A percentile compares a stretch with the other conserved stretches of the same genome.
These are phyloP conservation scores for Sylvilagus floridanus DNA, from an alignment of 2,797 vertebrate species.

Conservation along the genomic window DNA sequence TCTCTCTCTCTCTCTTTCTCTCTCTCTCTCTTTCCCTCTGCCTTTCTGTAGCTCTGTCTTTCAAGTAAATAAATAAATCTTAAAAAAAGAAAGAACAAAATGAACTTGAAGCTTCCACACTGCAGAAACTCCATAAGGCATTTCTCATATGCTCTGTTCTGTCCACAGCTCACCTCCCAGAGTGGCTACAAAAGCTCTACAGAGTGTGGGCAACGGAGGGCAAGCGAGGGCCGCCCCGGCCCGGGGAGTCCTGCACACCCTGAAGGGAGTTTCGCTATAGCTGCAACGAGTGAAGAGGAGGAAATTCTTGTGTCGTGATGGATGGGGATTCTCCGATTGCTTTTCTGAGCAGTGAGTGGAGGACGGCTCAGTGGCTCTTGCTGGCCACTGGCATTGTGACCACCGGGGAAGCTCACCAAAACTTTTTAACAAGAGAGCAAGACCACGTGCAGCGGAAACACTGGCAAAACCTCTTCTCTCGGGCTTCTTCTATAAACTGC, in stretches of 20 bases:
- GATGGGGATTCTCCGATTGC: too few relatives aligned
- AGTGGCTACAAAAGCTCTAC: not conserved
- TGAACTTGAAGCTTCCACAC: not conserved
- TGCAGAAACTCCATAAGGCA: not conserved
- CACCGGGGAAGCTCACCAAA: not conserved
- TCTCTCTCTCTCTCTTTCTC: too few relatives aligned
- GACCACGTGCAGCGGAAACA: not conserved
- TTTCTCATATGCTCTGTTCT: not conserved
- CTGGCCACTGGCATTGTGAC: rapidly evolving
- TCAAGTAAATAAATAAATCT: too few relatives aligned
- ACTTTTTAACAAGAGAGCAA: not conserved
- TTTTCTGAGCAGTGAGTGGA: not conserved
- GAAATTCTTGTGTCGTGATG: not conserved
- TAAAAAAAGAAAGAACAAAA: not conserved
- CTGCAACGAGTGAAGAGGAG: not conserved
- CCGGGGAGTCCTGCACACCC: not conserved
- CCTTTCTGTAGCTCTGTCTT: too few relatives aligned
- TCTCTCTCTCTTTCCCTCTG: too few relatives aligned
- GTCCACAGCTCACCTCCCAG: not conserved
- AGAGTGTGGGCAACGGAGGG: too few relatives aligned
- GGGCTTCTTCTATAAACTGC: not conserved
- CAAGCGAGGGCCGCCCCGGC: too few relatives aligned
- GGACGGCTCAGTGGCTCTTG: not conserved
- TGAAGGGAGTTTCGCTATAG: not conserved
- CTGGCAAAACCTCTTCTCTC: not conserved